Conservation (phyloP, 2,113 vertebrate genomes). For the Donacobius atricapilla region DNA sequence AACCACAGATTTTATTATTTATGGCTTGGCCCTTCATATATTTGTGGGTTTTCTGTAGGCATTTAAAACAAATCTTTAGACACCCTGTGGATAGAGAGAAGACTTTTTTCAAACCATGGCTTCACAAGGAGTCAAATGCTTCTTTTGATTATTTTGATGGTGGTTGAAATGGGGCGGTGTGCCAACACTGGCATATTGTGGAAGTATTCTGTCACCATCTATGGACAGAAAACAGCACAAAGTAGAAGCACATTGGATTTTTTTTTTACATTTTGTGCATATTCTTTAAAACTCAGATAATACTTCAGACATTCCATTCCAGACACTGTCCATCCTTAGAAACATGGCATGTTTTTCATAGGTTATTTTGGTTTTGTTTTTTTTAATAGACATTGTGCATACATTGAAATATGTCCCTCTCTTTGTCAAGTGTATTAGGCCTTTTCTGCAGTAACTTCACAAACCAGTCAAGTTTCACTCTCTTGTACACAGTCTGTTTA, state of each 20-base stretch:
- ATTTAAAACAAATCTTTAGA: background rate
- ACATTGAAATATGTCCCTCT: background rate
- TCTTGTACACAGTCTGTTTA: background rate
- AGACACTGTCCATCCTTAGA: background rate
- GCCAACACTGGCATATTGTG: background rate
- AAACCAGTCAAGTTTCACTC: background rate
- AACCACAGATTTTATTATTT: background rate
- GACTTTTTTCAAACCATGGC: background rate
- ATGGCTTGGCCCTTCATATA: background rate
- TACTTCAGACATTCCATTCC: background rate
- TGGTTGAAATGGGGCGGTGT: background rate
- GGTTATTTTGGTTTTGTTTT: background rate
- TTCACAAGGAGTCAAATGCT: background rate
- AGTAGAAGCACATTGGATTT: background rate
- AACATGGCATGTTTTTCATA: background rate
- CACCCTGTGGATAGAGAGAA: background rate
- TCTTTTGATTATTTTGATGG: background rate
- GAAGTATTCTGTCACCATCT: slow-evolving; percentile 8
- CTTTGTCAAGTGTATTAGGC: background rate
- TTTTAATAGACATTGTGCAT: background rate
- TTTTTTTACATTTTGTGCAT: background rate
- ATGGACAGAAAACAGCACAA: background rate
- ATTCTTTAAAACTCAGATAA: background rate
- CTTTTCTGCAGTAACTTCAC: background rate
- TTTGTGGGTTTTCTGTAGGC: background rate